Evolutionary conservation across 2,888 invertebrate genomes (phyloP).

Genomic region (Blastobasis adustella): DNA sequence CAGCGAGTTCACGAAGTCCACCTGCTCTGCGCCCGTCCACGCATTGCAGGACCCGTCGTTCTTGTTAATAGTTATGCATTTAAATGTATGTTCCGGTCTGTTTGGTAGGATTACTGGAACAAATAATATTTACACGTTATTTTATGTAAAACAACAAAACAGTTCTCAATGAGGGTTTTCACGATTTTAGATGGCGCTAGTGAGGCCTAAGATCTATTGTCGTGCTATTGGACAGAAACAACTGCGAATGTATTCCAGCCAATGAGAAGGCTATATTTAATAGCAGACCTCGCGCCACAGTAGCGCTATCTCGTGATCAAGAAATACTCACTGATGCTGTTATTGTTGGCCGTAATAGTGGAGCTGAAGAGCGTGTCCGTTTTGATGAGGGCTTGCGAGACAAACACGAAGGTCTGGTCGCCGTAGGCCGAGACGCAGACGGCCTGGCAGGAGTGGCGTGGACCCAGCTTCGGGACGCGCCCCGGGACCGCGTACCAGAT

Average conservation of each 20-base stretch:
- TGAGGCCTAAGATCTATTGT: too few species aligned
- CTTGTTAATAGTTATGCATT: slow-evolving; percentile 92
- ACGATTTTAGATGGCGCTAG: too few species aligned
- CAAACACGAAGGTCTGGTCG: slow-evolving; percentile 94
- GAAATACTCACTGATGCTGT: slow-evolving; percentile 80
- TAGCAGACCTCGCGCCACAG: not conserved
- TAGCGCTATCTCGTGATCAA: not conserved
- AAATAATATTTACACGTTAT: slow-evolving; percentile 5
- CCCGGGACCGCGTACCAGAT: slow-evolving; percentile 85
- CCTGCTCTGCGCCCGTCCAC: slow-evolving; percentile 88
- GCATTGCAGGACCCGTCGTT: slow-evolving; percentile 90
- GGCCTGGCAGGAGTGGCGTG: slow-evolving; percentile 89
- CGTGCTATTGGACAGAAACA: too few species aligned
- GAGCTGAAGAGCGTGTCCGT: slow-evolving; percentile 90
- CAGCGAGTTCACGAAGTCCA: slow-evolving; percentile 86
- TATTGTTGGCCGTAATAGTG: slow-evolving; percentile 90
- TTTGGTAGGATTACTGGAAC: slow-evolving; percentile 86
- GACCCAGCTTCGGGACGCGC: slow-evolving; percentile 86
- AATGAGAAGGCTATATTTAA: not conserved
- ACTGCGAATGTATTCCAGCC: not conserved
- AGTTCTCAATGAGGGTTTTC: too few species aligned
- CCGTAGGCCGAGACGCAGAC: slow-evolving; percentile 97
- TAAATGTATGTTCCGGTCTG: slow-evolving; percentile 85
- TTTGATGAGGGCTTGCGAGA: slow-evolving; percentile 95
- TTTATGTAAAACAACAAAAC: too few species aligned